Percentiles rank a stretch among this genome's conserved stretches.
Evolutionary conservation across 2,888 invertebrate species (phyloP).

Genomic region (Perizoma flavofasciatum): DNA sequence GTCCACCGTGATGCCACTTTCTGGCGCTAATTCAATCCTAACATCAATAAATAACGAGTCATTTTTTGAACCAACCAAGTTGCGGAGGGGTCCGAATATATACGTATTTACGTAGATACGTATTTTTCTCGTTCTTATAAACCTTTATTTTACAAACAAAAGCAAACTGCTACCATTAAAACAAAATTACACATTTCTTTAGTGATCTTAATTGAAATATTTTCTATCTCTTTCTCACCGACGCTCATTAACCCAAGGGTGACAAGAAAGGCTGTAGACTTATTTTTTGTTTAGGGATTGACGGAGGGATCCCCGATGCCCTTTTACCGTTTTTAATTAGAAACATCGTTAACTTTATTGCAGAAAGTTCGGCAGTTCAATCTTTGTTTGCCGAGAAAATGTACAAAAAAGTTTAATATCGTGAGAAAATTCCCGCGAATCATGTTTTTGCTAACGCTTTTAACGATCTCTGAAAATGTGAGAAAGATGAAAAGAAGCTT

Average conservation of each 20-base stretch:
- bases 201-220: conserved; percentile 54
- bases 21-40: too few relatives aligned
- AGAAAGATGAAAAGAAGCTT: conserved; percentile 13
- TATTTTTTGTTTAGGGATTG: conserved; percentile 54
- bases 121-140: background rate
- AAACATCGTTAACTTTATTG: conserved; percentile 49
- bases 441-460: conserved; percentile 31
- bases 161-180: conserved; percentile 46
- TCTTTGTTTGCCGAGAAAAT: conserved; percentile 52
- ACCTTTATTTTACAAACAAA: conserved; percentile 40
- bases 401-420: conserved; percentile 53
- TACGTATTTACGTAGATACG: too few relatives aligned
- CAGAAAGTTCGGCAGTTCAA: conserved; percentile 46
- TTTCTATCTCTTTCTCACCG: conserved; percentile 41
- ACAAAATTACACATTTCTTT: conserved; percentile 55
- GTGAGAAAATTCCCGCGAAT: conserved; percentile 36
- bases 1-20: too few relatives aligned
- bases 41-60: too few relatives aligned
- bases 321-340: conserved; percentile 53
- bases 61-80: too few relatives aligned
- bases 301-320: conserved; percentile 50
- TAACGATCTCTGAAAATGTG: conserved; percentile 27
- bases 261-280: conserved; percentile 41
- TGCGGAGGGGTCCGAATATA: too few relatives aligned
- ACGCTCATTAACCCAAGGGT: conserved; percentile 42